Percentiles rank a stretch among this genome's conserved stretches.
These are phyloP conservation scores for Cyphomyrmex costatus DNA, from an alignment of 1,140 invertebrate genomes.

Conservation along the genomic window DNA sequence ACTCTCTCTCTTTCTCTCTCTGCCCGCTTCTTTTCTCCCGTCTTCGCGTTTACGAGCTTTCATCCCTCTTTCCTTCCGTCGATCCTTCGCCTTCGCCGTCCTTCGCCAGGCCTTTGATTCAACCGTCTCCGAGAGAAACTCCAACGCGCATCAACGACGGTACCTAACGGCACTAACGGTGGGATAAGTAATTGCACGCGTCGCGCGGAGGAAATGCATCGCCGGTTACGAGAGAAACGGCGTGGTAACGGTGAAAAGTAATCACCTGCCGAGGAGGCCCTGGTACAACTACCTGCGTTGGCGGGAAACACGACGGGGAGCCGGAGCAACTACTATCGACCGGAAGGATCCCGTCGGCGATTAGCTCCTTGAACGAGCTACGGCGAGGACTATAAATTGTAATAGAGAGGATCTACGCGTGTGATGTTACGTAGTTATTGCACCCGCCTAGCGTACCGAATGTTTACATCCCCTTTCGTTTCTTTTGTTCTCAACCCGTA, in stretches of 20 bases:
- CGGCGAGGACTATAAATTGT: conserved; percentile 68
- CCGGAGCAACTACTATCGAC: conserved; percentile 40
- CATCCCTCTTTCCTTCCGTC: conserved; percentile 57
- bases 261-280: conserved; percentile 54
- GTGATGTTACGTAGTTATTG: conserved; percentile 61
- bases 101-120: conserved; percentile 12
- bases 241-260: conserved; percentile 65
- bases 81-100: conserved; percentile 32
- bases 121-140: conserved; percentile 17
- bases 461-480: conserved; percentile 22
- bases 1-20: background rate
- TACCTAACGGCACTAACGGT: conserved; percentile 64
- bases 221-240: conserved; percentile 62
- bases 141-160: conserved; percentile 58
- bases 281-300: conserved; percentile 32
- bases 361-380: conserved; percentile 66
- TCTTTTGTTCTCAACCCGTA: conserved; percentile 8
- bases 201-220: conserved; percentile 63
- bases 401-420: conserved; percentile 45
- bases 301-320: conserved; percentile 13
- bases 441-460: background rate
- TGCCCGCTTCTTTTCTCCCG: conserved; percentile 9
- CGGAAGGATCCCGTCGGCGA: conserved; percentile 55
- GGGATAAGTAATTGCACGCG: conserved; percentile 70
- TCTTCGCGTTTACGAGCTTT: conserved; percentile 51